Evolutionary conservation across 2,797 vertebrate genomes (phyloP), one percentile per base, ranked within the genome.

Genomic region (Falco rusticolus): DNA sequence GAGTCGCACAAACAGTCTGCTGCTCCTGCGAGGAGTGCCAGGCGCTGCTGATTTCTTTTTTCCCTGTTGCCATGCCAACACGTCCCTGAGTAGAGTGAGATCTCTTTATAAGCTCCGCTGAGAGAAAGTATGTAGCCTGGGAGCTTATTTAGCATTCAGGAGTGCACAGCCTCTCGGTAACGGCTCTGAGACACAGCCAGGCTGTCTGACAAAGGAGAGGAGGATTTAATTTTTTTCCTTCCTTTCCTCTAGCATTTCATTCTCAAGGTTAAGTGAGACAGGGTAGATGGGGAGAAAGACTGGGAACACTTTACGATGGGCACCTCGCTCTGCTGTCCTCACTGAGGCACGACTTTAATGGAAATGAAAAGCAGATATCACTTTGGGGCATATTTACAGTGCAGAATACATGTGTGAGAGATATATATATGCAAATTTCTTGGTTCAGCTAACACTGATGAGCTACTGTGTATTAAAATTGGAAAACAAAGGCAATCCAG

Each of bases 21-120:
- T 84, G 71, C 75, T 93, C 37, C 69, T 65, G 68, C 7, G 8
- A 85, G 68, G 71, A 74, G 94, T 96, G 92, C 86, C 82, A 93
- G 91, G 96, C 93, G 4, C 85, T 96, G 95, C 97, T 89, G 97
- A 93, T 96, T 97, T 80, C 82, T 77, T 96, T 95, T 94, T 93
- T 91, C 66, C 93, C 81, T 53, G 99, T 99, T 99, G 96, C 98
- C 97, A 98, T 98, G 98, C 98, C 97, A 99, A 99, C 99, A 80
- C 78, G 84, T 98, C 97, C 96, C 97, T 96, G 97, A 88, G 88
- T 71, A 4, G 94, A 97, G 97, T 91, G 96, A 97, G 97, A 95
- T 97, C 98, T 98, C 98, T 97, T 93, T 63, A 88, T 95, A 96
- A 97, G 97, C 97, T 94, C 80, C 16, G 1, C 95, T 22, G 96